These are phyloP conservation scores for Drosophila orosa DNA, from an alignment of 1,140 invertebrate genomes.

Conservation along the genomic window DNA sequence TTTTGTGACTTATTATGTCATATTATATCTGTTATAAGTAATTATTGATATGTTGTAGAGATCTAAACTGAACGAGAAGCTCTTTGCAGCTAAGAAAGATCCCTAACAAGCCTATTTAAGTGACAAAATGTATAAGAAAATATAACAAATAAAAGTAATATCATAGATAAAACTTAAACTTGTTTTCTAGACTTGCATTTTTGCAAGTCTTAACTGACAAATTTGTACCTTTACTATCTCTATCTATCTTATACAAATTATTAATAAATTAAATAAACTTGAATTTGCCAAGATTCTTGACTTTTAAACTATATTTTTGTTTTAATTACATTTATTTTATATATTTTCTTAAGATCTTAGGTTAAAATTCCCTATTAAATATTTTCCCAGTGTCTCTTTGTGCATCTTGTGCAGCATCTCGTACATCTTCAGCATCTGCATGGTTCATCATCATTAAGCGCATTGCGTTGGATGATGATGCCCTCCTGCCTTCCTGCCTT, in stretches of 20 bases:
- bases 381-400: not conserved
- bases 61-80: too few species aligned
- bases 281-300: not conserved
- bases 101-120: too few species aligned
- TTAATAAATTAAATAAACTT: not conserved
- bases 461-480: slow-evolving; percentile 52
- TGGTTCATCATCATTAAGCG: slow-evolving; percentile 78
- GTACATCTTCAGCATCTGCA: slow-evolving; percentile 44
- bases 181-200: not conserved
- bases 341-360: slow-evolving; percentile 1
- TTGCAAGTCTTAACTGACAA: not conserved
- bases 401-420: slow-evolving; percentile 27
- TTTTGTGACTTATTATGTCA: too few species aligned
- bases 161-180: not conserved
- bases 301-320: not conserved
- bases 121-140: not conserved
- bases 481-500: slow-evolving; percentile 37
- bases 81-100: too few species aligned
- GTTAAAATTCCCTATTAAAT: too few species aligned
- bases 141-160: not conserved
- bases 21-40: too few species aligned
- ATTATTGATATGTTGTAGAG: too few species aligned
- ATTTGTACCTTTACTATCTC: not conserved
- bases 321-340: too few species aligned
- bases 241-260: not conserved